Base-by-base conservation (phyloP, 2,113 vertebrate genomes). In the Leucopternis melanops region DNA sequence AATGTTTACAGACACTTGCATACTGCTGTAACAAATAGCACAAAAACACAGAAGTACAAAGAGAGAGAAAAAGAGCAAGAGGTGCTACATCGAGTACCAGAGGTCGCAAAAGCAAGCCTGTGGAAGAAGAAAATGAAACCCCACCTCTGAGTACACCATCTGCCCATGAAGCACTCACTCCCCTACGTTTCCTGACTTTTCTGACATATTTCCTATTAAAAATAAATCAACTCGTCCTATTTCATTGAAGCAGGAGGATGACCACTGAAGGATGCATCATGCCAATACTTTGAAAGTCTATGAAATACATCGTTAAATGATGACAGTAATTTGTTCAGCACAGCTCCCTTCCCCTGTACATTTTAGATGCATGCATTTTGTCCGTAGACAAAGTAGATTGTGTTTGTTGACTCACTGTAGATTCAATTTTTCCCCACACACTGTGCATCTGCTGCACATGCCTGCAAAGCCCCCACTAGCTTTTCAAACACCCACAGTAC, bases 401-500 rank as follows among this genome's bases (percentile, higher is more conserved):
- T 66, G 54, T 87, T 94, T 94, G 65, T 87, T 94, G 92, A 94
- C 83, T 95, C 94, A 89, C 74, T 59, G 36, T 44, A 52, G 27
- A 85, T 82, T 92, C 61, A 58, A 1, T 50, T 93, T 81, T 80
- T 59, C 58, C 77, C 58, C 40, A 75, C 36, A 75, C 40, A 70
- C 73, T 54, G 57, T 89, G 72, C 85, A 86, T 94, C 80, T 92
- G 73, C 78, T 94, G 59, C 65, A 78, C 63, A 72, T 87, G 81
- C 61, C 66, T 87, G 52, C 63, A 79, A 67, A 96, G 61, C 65
- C 73, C 78, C 62, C 80, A 44, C 36, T 52, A 80, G 34, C 62
- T 91, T 92, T 89, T 72, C 63, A 93, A 93, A 81, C 88, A 81
- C 94, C 92, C 95, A 94, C 88, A 45, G 40, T 14, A 69, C 77